Percentiles rank a stretch among this genome's conserved stretches.
These are phyloP conservation scores for Teleogryllus occipitalis DNA, from an alignment of 1,140 invertebrate species.

Conservation along the genomic window DNA sequence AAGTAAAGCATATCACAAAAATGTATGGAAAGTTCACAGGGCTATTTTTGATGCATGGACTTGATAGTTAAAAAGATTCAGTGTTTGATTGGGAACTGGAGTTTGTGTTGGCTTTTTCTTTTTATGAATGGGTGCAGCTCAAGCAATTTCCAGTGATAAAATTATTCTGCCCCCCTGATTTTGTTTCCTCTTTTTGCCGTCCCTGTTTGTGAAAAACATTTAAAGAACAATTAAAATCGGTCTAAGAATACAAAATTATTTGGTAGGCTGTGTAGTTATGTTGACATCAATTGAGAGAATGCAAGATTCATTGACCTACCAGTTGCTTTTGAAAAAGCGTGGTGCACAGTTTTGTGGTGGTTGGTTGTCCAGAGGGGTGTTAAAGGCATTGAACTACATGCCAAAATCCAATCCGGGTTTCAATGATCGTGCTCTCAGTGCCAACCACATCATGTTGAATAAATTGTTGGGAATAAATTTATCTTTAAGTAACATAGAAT, in stretches of 20 bases:
- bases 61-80: not conserved
- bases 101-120: slow-evolving; percentile 4
- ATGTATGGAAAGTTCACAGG: not conserved
- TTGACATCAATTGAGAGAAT: not conserved
- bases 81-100: not conserved
- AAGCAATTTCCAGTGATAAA: not conserved
- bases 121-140: not conserved
- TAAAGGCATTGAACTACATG: not conserved
- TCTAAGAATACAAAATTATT: not conserved
- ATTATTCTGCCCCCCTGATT: not conserved
- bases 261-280: not conserved
- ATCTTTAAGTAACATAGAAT: not conserved
- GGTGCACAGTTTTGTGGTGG: not conserved
- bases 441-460: slow-evolving; percentile 2
- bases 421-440: not conserved
- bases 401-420: not conserved
- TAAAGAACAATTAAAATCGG: not conserved
- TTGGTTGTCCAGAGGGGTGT: not conserved
- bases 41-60: not conserved
- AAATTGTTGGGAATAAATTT: slow-evolving; percentile 5
- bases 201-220: slow-evolving; percentile 10
- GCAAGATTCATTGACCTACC: not conserved
- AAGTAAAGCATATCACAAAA: not conserved
- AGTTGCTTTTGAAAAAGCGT: not conserved
- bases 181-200: slow-evolving; percentile 18